A percentile compares a stretch with the other conserved stretches of the same genome.
phyloP scores from a whole-genome alignment of 2,797 vertebrate genomes.

The Myotis vivesi region DNA sequence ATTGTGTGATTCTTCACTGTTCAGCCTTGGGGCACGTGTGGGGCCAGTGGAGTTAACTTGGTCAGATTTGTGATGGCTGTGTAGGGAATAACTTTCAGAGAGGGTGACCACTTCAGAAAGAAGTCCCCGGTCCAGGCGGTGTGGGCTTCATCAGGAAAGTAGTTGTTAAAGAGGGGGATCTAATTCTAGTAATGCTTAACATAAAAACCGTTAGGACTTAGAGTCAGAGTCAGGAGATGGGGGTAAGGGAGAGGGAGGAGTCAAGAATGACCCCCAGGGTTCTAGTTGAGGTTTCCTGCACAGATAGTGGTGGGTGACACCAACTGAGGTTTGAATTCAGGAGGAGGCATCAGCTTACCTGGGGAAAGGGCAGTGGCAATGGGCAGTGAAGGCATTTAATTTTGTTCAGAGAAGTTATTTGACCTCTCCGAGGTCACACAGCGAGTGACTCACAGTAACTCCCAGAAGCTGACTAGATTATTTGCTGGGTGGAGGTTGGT shows the following conservation, averaged over 20 bases:
- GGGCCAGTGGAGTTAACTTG: neutral
- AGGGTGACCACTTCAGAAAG: neutral
- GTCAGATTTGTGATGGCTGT: neutral
- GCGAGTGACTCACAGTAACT: neutral
- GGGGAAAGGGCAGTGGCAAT: neutral
- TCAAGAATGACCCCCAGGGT: neutral
- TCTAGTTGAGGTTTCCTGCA: neutral
- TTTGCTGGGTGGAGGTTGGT: neutral
- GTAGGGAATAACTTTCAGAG: neutral
- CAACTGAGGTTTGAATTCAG: neutral
- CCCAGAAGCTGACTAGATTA: neutral
- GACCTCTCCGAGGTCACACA: neutral
- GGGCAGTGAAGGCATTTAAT: neutral
- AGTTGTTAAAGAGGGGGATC: neutral
- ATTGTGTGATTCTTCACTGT: neutral
- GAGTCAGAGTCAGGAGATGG: neutral
- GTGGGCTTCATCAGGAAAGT: neutral
- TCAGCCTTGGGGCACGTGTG: neutral
- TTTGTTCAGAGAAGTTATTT: slow-evolving; percentile 4
- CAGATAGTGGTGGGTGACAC: neutral
- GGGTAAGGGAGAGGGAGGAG: neutral
- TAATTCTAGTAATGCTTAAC: neutral
- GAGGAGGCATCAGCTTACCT: neutral
- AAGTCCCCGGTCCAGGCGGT: neutral
- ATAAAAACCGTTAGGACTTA: neutral